phyloP scores from a whole-genome alignment of 2,888 invertebrate genomes.

The Drosophila austrosaltans region DNA sequence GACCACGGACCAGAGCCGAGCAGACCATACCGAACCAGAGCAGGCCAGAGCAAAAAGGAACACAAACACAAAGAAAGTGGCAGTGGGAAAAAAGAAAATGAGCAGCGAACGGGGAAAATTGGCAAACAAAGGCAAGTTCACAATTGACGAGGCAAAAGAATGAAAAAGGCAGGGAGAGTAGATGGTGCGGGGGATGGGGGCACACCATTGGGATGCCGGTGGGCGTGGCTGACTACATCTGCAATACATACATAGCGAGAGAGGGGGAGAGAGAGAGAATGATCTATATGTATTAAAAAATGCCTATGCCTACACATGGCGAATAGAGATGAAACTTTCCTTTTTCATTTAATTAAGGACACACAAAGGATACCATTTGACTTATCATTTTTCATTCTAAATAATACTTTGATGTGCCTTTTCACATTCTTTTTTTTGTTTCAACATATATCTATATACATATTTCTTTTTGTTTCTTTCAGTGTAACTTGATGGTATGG shows the following conservation, averaged over 20 bases:
- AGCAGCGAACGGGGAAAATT: constrained; percentile 64
- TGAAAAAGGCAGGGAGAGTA: background rate
- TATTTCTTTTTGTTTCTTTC: background rate
- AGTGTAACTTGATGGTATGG: constrained; percentile 12
- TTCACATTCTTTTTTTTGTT: background rate
- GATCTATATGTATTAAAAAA: constrained; percentile 36
- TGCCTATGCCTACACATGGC: constrained; percentile 36
- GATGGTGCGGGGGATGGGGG: constrained; percentile 16
- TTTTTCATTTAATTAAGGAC: background rate
- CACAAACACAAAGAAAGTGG: constrained; percentile 50
- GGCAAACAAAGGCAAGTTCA: constrained; percentile 64
- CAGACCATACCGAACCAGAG: constrained; percentile 4
- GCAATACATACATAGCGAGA: background rate
- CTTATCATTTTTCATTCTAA: background rate
- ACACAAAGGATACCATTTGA: background rate
- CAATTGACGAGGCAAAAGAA: constrained; percentile 53
- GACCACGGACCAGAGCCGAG: constrained; percentile 38
- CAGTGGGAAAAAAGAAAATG: constrained; percentile 45
- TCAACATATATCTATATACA: background rate
- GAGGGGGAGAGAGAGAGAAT: background rate
- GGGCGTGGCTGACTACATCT: background rate
- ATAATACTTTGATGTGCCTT: no score
- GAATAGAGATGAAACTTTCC: background rate
- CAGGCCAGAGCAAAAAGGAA: constrained; percentile 38
- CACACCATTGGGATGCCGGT: background rate